A percentile compares a stretch with the other conserved stretches of the same genome.
Evolutionary conservation across 2,888 invertebrate genomes (phyloP).

Genomic region (Coleophora deauratella): DNA sequence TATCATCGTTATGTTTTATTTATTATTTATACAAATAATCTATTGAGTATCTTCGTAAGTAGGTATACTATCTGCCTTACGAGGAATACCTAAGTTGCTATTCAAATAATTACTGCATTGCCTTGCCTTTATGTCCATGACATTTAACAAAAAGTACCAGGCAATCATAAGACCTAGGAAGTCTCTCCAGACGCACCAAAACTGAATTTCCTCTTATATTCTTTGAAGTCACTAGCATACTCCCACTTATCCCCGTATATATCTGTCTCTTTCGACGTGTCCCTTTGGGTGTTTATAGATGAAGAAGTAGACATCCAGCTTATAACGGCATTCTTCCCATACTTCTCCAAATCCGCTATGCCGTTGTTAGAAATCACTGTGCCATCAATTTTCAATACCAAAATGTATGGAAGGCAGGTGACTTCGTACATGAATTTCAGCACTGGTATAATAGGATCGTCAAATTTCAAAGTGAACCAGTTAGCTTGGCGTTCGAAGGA

Average conservation of each 20-base stretch:
- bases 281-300: constrained; percentile 24
- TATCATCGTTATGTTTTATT: too few relatives aligned
- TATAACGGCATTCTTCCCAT: constrained; percentile 52
- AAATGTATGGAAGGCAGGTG: constrained; percentile 41
- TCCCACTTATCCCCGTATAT: constrained; percentile 45
- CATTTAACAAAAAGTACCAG: too few relatives aligned
- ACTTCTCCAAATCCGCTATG: constrained; percentile 42
- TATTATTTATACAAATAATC: too few relatives aligned
- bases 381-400: constrained; percentile 39
- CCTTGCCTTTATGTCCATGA: too few relatives aligned
- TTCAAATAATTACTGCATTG: too few relatives aligned
- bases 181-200: too few relatives aligned
- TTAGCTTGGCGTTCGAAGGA: constrained; percentile 50
- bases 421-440: constrained; percentile 44
- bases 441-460: constrained; percentile 36
- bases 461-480: constrained; percentile 49
- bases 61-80: too few relatives aligned
- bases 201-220: too few relatives aligned
- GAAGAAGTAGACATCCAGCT: constrained; percentile 43
- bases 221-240: too few relatives aligned
- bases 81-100: too few relatives aligned
- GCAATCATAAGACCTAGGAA: too few relatives aligned
- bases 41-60: too few relatives aligned
- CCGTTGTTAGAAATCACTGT: constrained; percentile 41
- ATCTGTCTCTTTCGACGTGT: constrained; percentile 30